phyloP scores from a whole-genome alignment of 92 coral and sea anemone genomes.

The Plumapathes pennacea region DNA sequence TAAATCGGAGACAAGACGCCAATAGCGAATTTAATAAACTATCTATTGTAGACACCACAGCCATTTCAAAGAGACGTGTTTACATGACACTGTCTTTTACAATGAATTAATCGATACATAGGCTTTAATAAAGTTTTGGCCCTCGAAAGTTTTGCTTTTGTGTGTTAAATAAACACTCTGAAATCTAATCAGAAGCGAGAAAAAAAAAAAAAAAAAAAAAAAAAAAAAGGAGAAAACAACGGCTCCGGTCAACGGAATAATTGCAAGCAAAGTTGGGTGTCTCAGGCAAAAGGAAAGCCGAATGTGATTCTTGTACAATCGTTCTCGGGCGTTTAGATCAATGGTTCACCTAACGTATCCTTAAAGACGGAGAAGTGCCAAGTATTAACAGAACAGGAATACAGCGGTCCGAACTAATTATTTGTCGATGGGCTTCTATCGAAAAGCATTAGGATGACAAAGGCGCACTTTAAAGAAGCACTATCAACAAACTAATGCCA shows the following conservation, averaged over 20 bases:
- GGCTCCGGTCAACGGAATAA: no score
- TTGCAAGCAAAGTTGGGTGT: no score
- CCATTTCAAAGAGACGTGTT: conserved; percentile 63
- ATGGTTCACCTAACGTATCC: no score
- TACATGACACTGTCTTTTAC: conserved; percentile 58
- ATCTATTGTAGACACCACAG: conserved; percentile 64
- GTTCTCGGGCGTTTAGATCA: no score
- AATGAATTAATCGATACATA: conserved; percentile 79
- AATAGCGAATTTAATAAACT: conserved; percentile 53
- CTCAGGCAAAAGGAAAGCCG: no score
- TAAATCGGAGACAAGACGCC: conserved; percentile 70
- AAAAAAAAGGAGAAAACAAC: no score
- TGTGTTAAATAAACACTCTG: conserved; percentile 75
- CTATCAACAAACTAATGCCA: conserved; percentile 78
- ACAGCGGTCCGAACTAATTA: no score
- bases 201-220: no score
- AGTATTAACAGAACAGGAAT: no score
- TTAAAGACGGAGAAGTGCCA: no score
- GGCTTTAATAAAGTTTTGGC: conserved; percentile 75
- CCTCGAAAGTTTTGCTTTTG: conserved; percentile 76
- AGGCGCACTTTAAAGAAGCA: conserved; percentile 65
- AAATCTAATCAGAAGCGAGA: conserved; percentile 51
- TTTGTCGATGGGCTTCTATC: conserved; percentile 57
- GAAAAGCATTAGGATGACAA: conserved; percentile 70
- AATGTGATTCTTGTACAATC: no score